Percentiles rank a stretch among this genome's conserved stretches.
These are phyloP conservation scores for Disparrhopalites patrizii DNA, from an alignment of 2,888 invertebrate genomes.

Conservation along the genomic window DNA sequence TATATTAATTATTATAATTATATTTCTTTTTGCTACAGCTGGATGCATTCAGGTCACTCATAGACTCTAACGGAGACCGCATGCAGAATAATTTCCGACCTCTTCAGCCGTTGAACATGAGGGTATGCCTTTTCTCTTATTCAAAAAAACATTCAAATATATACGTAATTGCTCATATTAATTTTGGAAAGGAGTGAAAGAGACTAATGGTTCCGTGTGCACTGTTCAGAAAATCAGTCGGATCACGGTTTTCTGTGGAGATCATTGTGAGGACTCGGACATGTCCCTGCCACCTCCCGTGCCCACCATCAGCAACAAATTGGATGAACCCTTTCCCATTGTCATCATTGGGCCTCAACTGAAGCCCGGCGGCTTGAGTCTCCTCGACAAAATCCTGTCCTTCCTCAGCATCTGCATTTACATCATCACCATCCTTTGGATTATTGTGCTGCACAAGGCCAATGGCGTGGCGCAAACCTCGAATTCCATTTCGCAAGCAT, in stretches of 20 bases:
- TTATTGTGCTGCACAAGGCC: neutral
- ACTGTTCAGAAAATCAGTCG: slow-evolving; percentile 24
- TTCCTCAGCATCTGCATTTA: slow-evolving; percentile 20
- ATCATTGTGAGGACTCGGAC: slow-evolving; percentile 11
- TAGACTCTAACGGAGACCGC: slow-evolving; percentile 21
- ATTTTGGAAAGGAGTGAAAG: too few relatives aligned
- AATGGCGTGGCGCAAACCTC: neutral
- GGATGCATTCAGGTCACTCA: slow-evolving; percentile 17
- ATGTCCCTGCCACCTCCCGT: neutral
- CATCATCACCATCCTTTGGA: slow-evolving; percentile 18
- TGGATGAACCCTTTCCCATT: slow-evolving; percentile 16
- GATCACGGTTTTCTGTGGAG: slow-evolving; percentile 23
- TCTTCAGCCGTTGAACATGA: slow-evolving; percentile 17
- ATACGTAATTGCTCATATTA: neutral
- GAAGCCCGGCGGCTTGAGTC: neutral
- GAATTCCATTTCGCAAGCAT: too few relatives aligned
- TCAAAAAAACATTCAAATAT: neutral
- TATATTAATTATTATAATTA: neutral
- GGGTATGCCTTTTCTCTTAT: slow-evolving; percentile 23
- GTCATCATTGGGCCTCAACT: slow-evolving; percentile 22
- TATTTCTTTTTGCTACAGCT: slow-evolving; percentile 2
- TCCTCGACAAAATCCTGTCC: slow-evolving; percentile 6
- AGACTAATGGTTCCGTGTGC: too few relatives aligned
- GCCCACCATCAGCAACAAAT: neutral
- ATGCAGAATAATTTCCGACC: slow-evolving; percentile 27